Conservation (phyloP, 2,113 vertebrate genomes). For the Jacana jacana region DNA sequence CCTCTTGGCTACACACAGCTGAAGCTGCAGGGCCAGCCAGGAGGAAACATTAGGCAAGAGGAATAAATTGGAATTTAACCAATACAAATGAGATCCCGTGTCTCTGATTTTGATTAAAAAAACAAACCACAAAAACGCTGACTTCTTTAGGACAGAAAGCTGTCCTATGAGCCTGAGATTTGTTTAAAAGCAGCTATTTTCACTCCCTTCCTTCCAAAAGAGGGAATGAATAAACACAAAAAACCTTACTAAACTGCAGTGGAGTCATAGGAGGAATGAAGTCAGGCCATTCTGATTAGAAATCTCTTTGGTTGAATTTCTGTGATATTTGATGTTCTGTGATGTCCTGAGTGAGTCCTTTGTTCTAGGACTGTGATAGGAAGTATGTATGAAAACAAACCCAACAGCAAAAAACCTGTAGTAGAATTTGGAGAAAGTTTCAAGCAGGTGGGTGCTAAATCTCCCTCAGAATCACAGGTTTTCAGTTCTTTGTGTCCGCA, state of each 20-base stretch:
- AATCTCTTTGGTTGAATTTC: neutral
- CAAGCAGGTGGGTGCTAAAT: neutral
- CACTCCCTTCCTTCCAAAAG: neutral
- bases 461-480: neutral
- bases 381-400: neutral
- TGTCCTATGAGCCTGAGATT: neutral
- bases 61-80: conserved; percentile 9
- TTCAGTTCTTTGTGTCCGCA: neutral
- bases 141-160: neutral
- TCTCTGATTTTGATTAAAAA: conserved; percentile 32
- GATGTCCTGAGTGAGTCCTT: neutral
- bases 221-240: neutral
- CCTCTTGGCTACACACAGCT: neutral
- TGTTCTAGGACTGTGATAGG: neutral
- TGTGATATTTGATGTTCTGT: neutral
- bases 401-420: neutral
- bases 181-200: conserved; percentile 9
- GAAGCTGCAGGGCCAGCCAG: neutral
- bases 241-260: neutral
- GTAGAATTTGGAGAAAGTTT: neutral
- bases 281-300: neutral
- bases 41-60: neutral
- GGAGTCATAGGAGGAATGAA: neutral
- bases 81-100: neutral
- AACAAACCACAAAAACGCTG: neutral